Base-by-base conservation (phyloP, 2,888 invertebrate species). In the Tiliacea citrago region DNA sequence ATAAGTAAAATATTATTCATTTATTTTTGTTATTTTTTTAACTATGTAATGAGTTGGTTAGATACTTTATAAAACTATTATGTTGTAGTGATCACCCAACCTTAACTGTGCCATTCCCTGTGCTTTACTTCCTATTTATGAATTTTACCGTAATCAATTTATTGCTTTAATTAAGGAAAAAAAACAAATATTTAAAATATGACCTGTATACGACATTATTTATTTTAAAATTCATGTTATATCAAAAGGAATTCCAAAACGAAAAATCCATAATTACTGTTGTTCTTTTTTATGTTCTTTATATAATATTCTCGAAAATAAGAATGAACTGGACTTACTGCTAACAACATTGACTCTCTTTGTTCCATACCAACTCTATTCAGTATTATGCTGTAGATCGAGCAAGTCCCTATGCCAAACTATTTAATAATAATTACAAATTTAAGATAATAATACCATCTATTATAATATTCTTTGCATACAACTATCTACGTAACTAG, bases 31-130 rank as follows among this genome's bases (percentile, higher is more conserved):
- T 85, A 77, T 75, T 78, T 69, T 53, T 65, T 69, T 78, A 85
- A 73, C 49, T 69, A 76, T 63, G 29, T 80, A 73, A 77, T 68
- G 18, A 72, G 58, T 80, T 74, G 78, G 66, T 75, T 82, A 77
- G 67, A 74, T 66, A 73, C 29, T n/a, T 49, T 51, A 51, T 49
- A 67, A 62, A 63, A 53, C 35, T 51, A 65, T 79, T 73, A 75
- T 65, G 42, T 77, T 77, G 60, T 80, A 82, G 73, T 83, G 55
- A 61, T 87, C 66, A 55, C 63, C 70, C 58, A 80, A 76, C 73
- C 70, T 79, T 81, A 71, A 73, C 84, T 84, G 87, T 88, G 87
- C 88, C 87, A 87, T 87, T 87, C 84, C 87, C 61, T 77, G 68
- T 81, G 82, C 85, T 88, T 88, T 87, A 88, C 77, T 63, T 82